phyloP scores from a whole-genome alignment of 2,888 invertebrate genomes.

The Luperina nickerlii region DNA sequence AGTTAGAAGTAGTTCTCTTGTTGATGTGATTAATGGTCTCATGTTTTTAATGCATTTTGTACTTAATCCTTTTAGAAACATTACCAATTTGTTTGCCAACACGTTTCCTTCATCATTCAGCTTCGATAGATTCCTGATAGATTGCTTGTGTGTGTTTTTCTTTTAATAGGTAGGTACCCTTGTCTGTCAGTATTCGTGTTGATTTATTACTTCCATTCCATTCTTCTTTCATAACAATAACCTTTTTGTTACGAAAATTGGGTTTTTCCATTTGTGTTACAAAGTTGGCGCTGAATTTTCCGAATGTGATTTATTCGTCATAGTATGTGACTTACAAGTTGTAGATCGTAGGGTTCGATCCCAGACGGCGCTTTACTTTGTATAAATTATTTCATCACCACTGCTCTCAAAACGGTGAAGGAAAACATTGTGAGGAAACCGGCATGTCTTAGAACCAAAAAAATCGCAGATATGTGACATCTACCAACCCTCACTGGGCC shows the following conservation, averaged over 20 bases:
- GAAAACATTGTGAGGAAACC: neutral
- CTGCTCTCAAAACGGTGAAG: neutral
- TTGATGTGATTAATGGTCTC: neutral
- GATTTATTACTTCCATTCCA: slow-evolving; percentile 50
- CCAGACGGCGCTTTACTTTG: neutral
- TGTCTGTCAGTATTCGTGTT: slow-evolving; percentile 49
- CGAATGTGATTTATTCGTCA: slow-evolving; percentile 18
- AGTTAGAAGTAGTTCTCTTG: neutral
- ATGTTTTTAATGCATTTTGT: slow-evolving; percentile 15
- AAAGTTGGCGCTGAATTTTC: slow-evolving; percentile 30
- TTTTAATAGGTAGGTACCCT: slow-evolving; percentile 30
- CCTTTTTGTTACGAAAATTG: slow-evolving; percentile 37
- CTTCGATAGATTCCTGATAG: slow-evolving; percentile 39
- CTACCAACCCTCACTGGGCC: too few species aligned
- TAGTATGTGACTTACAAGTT: neutral
- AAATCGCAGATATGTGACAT: neutral
- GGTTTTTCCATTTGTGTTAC: slow-evolving; percentile 29
- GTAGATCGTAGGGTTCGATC: neutral
- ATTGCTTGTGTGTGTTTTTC: slow-evolving; percentile 46
- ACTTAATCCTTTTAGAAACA: slow-evolving; percentile 16
- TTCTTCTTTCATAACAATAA: slow-evolving; percentile 30
- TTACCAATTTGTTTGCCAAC: slow-evolving; percentile 26
- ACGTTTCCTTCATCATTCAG: slow-evolving; percentile 38
- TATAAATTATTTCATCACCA: neutral
- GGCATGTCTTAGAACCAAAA: neutral